These are phyloP conservation scores for Eupithecia subumbrata DNA, from an alignment of 2,888 invertebrate genomes.

Conservation along the genomic window DNA sequence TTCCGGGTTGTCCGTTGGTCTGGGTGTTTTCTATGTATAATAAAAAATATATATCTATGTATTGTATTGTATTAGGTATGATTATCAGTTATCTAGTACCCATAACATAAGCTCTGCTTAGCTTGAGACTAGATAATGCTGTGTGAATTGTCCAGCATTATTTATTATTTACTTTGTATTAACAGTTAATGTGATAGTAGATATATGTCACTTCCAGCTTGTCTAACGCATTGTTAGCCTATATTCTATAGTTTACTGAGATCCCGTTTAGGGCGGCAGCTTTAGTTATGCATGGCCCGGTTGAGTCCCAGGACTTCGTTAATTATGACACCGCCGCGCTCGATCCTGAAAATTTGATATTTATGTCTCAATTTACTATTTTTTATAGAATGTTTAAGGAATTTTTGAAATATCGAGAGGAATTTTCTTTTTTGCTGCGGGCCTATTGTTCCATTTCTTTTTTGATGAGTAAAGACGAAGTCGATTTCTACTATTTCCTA, in stretches of 20 bases:
- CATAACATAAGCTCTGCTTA: no score
- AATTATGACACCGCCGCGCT: constrained; percentile 72
- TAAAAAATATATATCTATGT: no score
- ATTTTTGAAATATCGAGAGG: background rate
- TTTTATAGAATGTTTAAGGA: background rate
- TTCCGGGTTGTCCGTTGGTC: no score
- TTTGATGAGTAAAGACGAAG: background rate
- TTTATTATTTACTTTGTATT: no score
- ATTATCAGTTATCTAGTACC: no score
- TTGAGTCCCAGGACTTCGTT: constrained; percentile 66
- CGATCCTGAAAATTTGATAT: constrained; percentile 67
- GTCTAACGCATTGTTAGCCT: constrained; percentile 42
- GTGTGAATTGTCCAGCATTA: no score
- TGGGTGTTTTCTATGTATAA: no score
- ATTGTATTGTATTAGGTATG: no score
- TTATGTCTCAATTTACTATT: constrained; percentile 48
- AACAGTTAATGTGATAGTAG: no score
- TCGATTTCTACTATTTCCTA: no score
- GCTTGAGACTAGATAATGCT: no score
- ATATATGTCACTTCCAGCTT: constrained; percentile 38
- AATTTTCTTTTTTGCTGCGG: background rate
- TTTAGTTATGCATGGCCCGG: constrained; percentile 74
- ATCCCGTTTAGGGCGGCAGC: constrained; percentile 56
- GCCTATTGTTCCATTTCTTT: background rate
- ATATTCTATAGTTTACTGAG: constrained; percentile 59